Evolutionary conservation across 2,113 vertebrate species (phyloP).

Genomic region (Romanogobio albipinnatus): DNA sequence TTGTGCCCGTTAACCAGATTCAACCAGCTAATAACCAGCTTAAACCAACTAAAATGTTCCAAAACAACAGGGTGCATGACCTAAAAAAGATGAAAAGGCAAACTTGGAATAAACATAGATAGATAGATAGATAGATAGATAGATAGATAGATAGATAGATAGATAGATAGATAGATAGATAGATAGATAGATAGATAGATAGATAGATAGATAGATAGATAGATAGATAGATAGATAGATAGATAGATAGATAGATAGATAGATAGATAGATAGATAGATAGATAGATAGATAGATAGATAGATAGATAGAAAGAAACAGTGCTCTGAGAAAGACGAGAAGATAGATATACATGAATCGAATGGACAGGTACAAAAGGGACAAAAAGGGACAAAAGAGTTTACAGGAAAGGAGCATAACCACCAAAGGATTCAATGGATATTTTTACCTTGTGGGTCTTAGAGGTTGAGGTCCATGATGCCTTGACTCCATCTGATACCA

Average conservation of each 20-base stretch:
- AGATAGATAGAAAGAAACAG: not conserved
- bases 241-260: not conserved
- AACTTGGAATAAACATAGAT: not conserved
- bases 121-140: not conserved
- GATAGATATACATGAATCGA: not conserved
- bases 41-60: not conserved
- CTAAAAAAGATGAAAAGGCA: not conserved
- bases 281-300: not conserved
- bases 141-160: not conserved
- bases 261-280: not conserved
- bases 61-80: not conserved
- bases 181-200: not conserved
- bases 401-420: not conserved
- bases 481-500: slow-evolving; percentile 44
- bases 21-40: not conserved
- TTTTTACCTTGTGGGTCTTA: slow-evolving; percentile 49
- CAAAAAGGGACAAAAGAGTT: not conserved
- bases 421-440: not conserved
- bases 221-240: not conserved
- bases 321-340: not conserved
- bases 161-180: not conserved
- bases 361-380: not conserved
- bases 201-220: not conserved
- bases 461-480: slow-evolving; percentile 30
- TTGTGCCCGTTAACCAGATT: not conserved